Percentiles rank a stretch among this genome's conserved stretches.
Conservation (phyloP, 1,140 invertebrate species). For the Zelostemma sp. region DNA sequence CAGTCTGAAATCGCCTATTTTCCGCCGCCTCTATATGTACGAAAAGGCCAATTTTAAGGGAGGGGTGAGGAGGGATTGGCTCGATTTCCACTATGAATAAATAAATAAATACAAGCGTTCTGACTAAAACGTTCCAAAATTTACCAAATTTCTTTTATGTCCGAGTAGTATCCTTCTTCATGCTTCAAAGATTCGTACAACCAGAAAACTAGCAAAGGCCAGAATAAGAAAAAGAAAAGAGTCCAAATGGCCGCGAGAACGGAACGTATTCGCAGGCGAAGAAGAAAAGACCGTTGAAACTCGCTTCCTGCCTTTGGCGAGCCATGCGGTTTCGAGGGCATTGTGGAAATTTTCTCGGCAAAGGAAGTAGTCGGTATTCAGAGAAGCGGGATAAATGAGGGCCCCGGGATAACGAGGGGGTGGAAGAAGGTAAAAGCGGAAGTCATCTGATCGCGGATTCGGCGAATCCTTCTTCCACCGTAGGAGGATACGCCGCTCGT, state of each 20-base stretch:
- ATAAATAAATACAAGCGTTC: too few species aligned
- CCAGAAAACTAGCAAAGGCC: not conserved
- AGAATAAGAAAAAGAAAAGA: slow-evolving; percentile 29
- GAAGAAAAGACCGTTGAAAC: slow-evolving; percentile 47
- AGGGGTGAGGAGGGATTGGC: too few species aligned
- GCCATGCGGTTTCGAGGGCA: slow-evolving; percentile 43
- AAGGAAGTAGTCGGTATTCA: slow-evolving; percentile 45
- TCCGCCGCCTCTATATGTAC: too few species aligned
- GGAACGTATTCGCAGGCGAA: slow-evolving; percentile 39
- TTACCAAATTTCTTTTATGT: too few species aligned
- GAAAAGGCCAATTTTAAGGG: too few species aligned
- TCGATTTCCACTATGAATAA: too few species aligned
- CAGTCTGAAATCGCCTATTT: too few species aligned
- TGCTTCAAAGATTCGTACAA: slow-evolving; percentile 10
- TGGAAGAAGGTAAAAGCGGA: slow-evolving; percentile 20
- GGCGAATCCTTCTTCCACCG: slow-evolving; percentile 34
- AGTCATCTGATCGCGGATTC: slow-evolving; percentile 47
- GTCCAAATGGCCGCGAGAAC: slow-evolving; percentile 36
- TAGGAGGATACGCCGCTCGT: slow-evolving; percentile 42
- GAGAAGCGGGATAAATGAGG: slow-evolving; percentile 29
- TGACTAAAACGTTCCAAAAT: too few species aligned
- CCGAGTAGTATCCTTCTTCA: too few species aligned
- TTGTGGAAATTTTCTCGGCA: slow-evolving; percentile 34
- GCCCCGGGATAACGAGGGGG: not conserved
- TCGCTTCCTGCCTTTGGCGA: slow-evolving; percentile 42